A percentile compares a stretch with the other conserved stretches of the same genome.
These are phyloP conservation scores for Drosophila kuntzei DNA, from an alignment of 2,888 invertebrate genomes.

Conservation along the genomic window DNA sequence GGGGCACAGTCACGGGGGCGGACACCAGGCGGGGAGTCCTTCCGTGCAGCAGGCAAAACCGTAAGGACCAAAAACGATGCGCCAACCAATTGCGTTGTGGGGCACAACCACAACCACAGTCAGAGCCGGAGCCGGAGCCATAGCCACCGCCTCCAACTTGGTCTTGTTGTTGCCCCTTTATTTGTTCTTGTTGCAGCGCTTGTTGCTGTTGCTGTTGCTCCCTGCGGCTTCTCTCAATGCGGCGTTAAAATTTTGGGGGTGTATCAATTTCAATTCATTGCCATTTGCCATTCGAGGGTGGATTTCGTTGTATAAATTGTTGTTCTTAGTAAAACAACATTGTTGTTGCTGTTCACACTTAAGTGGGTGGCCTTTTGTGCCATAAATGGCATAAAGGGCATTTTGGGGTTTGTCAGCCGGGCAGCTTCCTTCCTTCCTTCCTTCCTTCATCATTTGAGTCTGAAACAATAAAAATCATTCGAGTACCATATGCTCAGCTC, in stretches of 20 bases:
- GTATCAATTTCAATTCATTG: constrained; percentile 82
- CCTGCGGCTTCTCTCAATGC: constrained; percentile 73
- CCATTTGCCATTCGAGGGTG: constrained; percentile 69
- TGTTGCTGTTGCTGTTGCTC: constrained; percentile 44
- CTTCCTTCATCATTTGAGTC: constrained; percentile 46
- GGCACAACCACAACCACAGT: constrained; percentile 32
- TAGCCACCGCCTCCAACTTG: constrained; percentile 26
- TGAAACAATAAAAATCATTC: constrained; percentile 76
- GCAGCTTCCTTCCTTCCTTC: constrained; percentile 28
- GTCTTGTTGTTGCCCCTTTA: constrained; percentile 37
- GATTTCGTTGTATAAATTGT: constrained; percentile 68
- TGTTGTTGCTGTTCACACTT: constrained; percentile 66
- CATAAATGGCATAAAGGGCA: constrained; percentile 56
- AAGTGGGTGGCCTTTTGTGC: constrained; percentile 74
- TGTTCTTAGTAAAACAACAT: constrained; percentile 50
- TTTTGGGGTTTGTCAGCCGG: constrained; percentile 60
- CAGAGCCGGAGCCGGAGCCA: constrained; percentile 18
- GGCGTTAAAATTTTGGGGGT: constrained; percentile 79
- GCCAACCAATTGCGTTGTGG: constrained; percentile 62
- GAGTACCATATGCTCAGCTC: constrained; percentile 69
- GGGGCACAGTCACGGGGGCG: constrained; percentile 21
- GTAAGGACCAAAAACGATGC: constrained; percentile 23
- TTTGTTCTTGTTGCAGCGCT: constrained; percentile 26
- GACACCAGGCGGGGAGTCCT: constrained; percentile 65
- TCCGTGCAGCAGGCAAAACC: constrained; percentile 8